phyloP scores from a whole-genome alignment of 2,888 invertebrate genomes.

The Orchesella flavescens region DNA sequence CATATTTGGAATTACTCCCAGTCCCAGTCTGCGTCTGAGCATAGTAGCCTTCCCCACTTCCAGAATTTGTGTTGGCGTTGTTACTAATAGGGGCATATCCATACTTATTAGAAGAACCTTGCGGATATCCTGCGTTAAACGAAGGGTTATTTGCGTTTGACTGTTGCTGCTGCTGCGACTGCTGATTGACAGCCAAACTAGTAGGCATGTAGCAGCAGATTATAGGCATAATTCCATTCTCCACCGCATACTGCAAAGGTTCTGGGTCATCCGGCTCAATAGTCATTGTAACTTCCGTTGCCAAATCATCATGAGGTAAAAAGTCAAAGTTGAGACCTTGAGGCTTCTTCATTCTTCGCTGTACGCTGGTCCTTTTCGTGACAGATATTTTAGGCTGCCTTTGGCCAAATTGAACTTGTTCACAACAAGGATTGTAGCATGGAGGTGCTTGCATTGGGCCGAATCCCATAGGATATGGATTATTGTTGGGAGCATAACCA shows the following conservation, averaged over 20 bases:
- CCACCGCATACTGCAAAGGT: conserved; percentile 64
- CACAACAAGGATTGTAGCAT: conserved; percentile 22
- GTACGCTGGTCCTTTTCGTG: not conserved
- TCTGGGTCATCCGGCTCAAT: conserved; percentile 70
- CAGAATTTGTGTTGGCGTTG: too few species aligned
- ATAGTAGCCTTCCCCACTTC: too few species aligned
- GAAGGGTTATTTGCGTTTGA: not conserved
- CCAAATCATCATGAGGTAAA: conserved; percentile 61
- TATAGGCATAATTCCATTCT: conserved; percentile 68
- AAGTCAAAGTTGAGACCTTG: conserved; percentile 63
- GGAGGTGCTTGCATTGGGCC: conserved; percentile 32
- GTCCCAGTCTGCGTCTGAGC: too few species aligned
- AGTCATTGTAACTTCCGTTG: conserved; percentile 68
- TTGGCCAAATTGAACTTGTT: conserved; percentile 25
- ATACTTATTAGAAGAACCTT: not conserved
- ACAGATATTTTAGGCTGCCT: not conserved
- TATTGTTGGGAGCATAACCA: conserved; percentile 23
- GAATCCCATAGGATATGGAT: conserved; percentile 19
- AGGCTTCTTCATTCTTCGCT: conserved; percentile 24
- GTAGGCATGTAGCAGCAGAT: conserved; percentile 69
- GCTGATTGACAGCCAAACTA: conserved; percentile 36
- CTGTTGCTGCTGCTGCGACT: not conserved
- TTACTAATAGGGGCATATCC: too few species aligned
- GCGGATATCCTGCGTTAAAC: not conserved
- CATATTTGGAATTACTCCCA: too few species aligned